A percentile compares a stretch with the other conserved stretches of the same genome.
phyloP scores from a whole-genome alignment of 2,797 vertebrate species.

The Chaetodon trifasciatus region DNA sequence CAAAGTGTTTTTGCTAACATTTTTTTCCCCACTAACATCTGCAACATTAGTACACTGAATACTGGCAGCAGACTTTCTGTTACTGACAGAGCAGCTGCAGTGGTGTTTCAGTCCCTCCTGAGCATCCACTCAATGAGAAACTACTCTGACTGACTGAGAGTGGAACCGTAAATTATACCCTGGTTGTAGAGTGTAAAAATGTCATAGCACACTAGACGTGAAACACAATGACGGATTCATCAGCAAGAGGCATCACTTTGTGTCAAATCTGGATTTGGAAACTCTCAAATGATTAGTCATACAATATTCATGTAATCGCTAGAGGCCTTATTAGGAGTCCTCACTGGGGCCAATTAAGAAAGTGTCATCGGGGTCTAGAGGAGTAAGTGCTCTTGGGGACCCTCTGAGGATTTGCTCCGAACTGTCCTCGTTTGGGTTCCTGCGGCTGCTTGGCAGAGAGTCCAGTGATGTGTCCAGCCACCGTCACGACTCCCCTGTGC shows the following conservation, averaged over 20 bases:
- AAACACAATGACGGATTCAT: slow-evolving; percentile 26
- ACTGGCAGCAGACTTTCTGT: background rate
- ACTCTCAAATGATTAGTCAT: slow-evolving; percentile 43
- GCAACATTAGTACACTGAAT: slow-evolving; percentile 2
- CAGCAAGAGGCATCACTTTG: slow-evolving; percentile 38
- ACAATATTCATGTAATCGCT: slow-evolving; percentile 55
- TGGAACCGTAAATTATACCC: background rate
- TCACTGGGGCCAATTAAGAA: slow-evolving; percentile 67
- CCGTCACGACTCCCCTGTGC: slow-evolving; percentile 21
- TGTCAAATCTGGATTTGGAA: slow-evolving; percentile 47
- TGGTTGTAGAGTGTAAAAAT: background rate
- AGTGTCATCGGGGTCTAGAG: slow-evolving; percentile 73
- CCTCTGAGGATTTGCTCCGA: slow-evolving; percentile 77
- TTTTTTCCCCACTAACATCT: slow-evolving; percentile 6
- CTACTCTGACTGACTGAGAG: background rate
- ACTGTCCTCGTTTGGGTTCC: slow-evolving; percentile 62
- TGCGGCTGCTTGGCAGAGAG: slow-evolving; percentile 29
- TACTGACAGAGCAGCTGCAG: background rate
- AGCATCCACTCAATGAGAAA: slow-evolving; percentile 6
- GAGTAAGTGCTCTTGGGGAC: slow-evolving; percentile 71
- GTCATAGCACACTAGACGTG: slow-evolving; percentile 2
- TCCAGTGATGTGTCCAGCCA: slow-evolving; percentile 46
- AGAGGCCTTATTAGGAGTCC: slow-evolving; percentile 61
- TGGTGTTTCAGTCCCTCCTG: background rate
- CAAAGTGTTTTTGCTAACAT: background rate